Conservation (phyloP, 2,113 vertebrate genomes). For the Nestor notabilis region DNA sequence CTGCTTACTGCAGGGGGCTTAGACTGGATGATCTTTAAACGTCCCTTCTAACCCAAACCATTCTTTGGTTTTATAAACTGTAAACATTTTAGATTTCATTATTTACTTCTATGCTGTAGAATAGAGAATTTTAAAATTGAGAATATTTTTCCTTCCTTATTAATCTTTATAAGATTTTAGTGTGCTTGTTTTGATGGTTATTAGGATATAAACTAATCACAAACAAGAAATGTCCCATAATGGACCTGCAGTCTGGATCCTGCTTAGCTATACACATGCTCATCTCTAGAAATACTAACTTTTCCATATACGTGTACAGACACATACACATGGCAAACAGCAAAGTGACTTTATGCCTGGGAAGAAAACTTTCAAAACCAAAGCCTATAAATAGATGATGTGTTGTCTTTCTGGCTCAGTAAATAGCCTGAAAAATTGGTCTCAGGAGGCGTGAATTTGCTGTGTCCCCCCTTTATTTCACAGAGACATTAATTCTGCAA, state of each 20-base stretch:
- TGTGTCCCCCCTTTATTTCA: background rate
- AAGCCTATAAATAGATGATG: background rate
- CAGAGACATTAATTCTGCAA: background rate
- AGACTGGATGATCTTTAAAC: background rate
- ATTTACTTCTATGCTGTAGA: background rate
- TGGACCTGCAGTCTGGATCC: background rate
- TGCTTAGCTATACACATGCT: background rate
- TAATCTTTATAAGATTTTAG: background rate
- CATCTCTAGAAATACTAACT: background rate
- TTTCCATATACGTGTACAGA: background rate
- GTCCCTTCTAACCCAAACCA: background rate
- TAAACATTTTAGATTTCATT: background rate
- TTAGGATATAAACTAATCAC: background rate
- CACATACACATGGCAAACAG: rapidly evolving
- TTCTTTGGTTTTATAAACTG: background rate
- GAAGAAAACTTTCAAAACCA: constrained; percentile 13
- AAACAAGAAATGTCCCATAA: background rate
- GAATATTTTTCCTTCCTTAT: background rate
- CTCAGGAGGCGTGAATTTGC: background rate
- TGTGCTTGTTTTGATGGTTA: background rate
- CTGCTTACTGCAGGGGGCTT: background rate
- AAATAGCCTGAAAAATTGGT: background rate
- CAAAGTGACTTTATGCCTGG: background rate
- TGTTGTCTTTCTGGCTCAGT: constrained; percentile 1
- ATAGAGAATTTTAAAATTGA: background rate